These are phyloP conservation scores for Mylabris phalerata DNA, from an alignment of 1,140 invertebrate species.

Conservation along the genomic window DNA sequence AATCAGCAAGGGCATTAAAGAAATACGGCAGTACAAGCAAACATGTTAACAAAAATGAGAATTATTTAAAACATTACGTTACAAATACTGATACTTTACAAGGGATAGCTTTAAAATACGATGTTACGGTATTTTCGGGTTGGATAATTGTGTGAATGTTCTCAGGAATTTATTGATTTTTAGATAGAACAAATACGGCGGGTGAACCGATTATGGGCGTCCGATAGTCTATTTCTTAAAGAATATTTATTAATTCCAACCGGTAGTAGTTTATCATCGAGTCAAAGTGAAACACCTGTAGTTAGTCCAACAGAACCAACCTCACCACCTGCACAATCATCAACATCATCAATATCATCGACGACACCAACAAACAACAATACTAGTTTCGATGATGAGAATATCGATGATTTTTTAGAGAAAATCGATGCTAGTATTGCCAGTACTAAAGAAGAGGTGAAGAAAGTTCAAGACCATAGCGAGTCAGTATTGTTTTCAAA, in stretches of 20 bases:
- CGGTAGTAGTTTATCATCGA: conserved; percentile 39
- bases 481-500: conserved; percentile 55
- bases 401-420: conserved; percentile 73
- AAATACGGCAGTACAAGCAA: conserved; percentile 85
- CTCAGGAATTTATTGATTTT: conserved; percentile 4
- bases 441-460: conserved; percentile 75
- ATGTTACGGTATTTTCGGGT: conserved; percentile 70
- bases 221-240: conserved; percentile 81
- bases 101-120: conserved; percentile 87
- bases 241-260: conserved; percentile 76
- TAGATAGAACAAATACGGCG: conserved; percentile 87
- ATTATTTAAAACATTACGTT: conserved; percentile 72
- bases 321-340: not conserved
- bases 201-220: conserved; percentile 79
- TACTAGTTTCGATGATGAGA: conserved; percentile 52
- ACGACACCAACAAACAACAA: conserved; percentile 7
- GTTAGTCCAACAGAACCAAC: conserved; percentile 7
- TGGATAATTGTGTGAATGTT: conserved; percentile 10
- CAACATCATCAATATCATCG: not conserved
- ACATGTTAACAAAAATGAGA: conserved; percentile 53
- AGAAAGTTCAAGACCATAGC: conserved; percentile 67
- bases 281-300: not conserved
- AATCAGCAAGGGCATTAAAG: conserved; percentile 72
- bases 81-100: conserved; percentile 80
- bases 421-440: conserved; percentile 84